Conservation (phyloP, 2,113 vertebrate genomes). For the Opisthocomus hoazin region DNA sequence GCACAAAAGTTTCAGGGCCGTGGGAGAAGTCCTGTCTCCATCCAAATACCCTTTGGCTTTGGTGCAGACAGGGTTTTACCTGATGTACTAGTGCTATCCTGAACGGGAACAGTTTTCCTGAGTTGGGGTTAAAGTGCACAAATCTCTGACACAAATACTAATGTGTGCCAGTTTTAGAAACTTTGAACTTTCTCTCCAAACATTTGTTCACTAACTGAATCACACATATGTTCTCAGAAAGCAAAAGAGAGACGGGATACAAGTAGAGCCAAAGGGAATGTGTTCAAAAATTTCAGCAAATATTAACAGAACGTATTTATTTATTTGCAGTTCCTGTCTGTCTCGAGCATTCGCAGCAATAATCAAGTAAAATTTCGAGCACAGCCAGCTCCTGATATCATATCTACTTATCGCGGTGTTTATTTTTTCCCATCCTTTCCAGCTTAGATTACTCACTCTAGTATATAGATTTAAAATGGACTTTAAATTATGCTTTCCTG, state of each 20-base stretch:
- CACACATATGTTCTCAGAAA: slow-evolving; percentile 28
- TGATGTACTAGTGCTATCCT: neutral
- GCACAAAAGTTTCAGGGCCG: neutral
- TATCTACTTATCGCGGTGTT: slow-evolving; percentile 36
- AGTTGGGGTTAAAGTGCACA: neutral
- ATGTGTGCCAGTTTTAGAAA: neutral
- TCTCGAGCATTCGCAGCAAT: slow-evolving; percentile 14
- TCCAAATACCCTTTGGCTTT: neutral
- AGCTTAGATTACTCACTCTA: neutral
- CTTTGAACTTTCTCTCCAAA: slow-evolving; percentile 43
- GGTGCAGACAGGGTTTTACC: neutral
- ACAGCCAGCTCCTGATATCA: slow-evolving; percentile 24
- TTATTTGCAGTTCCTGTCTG: slow-evolving; percentile 59
- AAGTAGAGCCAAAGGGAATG: slow-evolving; percentile 37
- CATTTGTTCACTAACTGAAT: slow-evolving; percentile 14
- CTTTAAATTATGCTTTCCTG: neutral
- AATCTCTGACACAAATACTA: slow-evolving; percentile 9
- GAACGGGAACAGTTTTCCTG: neutral
- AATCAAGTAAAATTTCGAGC: slow-evolving; percentile 33
- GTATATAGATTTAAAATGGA: neutral
- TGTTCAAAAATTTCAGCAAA: slow-evolving; percentile 49
- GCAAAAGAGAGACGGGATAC: neutral
- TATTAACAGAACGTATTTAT: slow-evolving; percentile 53
- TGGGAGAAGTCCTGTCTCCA: neutral
- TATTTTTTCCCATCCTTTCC: slow-evolving; percentile 55